These are phyloP conservation scores for Ormyrus nitidulus DNA, from an alignment of 2,888 invertebrate genomes.

Conservation along the genomic window DNA sequence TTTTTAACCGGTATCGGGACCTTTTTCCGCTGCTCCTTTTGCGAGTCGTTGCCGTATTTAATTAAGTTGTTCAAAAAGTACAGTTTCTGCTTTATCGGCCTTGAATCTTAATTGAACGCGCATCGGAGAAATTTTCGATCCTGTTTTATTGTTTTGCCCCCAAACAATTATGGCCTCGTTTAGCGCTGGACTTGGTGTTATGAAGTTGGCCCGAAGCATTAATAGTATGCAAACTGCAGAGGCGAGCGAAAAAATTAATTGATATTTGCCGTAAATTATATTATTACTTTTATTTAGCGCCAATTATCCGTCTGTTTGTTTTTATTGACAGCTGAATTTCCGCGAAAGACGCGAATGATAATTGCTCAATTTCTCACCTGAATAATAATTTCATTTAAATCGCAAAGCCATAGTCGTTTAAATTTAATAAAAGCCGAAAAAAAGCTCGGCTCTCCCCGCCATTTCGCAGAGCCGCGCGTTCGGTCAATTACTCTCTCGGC, in stretches of 20 bases:
- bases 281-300: too few relatives aligned
- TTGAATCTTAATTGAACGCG: conserved; percentile 53
- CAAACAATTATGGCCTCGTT: conserved; percentile 41
- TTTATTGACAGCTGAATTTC: too few relatives aligned
- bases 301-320: too few relatives aligned
- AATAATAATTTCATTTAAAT: too few relatives aligned
- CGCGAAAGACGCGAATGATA: too few relatives aligned
- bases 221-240: too few relatives aligned
- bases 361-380: too few relatives aligned
- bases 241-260: not conserved
- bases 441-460: not conserved
- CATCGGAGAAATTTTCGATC: conserved; percentile 45
- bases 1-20: not conserved
- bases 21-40: conserved; percentile 1
- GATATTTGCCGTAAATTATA: not conserved
- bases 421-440: not conserved
- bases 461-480: conserved; percentile 6
- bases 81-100: conserved; percentile 52
- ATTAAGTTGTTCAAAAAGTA: conserved; percentile 55
- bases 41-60: conserved; percentile 45
- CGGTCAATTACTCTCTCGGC: conserved; percentile 8
- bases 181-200: not conserved
- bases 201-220: too few relatives aligned
- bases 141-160: conserved; percentile 43
- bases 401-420: too few relatives aligned